Evolutionary conservation across 2,113 vertebrate genomes (phyloP).

Genomic region (Pungitius pungitius): DNA sequence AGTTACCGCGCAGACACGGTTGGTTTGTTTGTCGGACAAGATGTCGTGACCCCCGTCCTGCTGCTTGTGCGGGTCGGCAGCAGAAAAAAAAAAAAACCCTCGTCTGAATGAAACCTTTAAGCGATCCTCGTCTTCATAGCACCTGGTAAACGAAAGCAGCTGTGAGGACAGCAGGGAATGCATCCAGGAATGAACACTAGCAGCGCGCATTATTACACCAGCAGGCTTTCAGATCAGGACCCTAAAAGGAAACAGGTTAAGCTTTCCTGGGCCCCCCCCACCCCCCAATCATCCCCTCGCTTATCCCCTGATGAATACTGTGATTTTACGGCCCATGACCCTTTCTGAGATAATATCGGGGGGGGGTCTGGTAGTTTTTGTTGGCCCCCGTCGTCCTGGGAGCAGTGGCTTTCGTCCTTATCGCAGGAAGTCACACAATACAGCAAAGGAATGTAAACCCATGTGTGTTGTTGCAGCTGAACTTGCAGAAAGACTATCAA

Average conservation of each 20-base stretch:
- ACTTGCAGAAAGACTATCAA: constrained; percentile 19
- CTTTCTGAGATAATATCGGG: constrained; percentile 53
- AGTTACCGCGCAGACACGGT: constrained; percentile 37
- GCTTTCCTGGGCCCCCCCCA: constrained; percentile 2
- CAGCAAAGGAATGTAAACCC: constrained; percentile 67
- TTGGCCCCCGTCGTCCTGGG: constrained; percentile 42
- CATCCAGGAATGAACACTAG: constrained; percentile 39
- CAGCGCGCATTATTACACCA: constrained; percentile 49
- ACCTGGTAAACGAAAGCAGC: constrained; percentile 74
- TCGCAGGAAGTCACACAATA: constrained; percentile 68
- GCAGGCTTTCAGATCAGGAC: constrained; percentile 52
- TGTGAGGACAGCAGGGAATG: constrained; percentile 54
- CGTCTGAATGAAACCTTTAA: constrained; percentile 28
- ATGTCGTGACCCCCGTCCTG: constrained; percentile 2
- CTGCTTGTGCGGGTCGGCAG: constrained; percentile 21
- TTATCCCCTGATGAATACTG: constrained; percentile 34
- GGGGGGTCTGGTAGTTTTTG: constrained; percentile 44
- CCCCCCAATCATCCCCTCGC: not conserved
- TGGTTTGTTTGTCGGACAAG: constrained; percentile 18
- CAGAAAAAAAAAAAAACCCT: constrained; percentile 24
- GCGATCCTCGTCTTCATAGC: constrained; percentile 37
- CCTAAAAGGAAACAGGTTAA: constrained; percentile 54
- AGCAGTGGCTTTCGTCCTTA: constrained; percentile 59
- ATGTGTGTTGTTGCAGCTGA: constrained; percentile 38
- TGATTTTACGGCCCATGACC: constrained; percentile 56